These are phyloP conservation scores for Sterrhoptilus dennistouni DNA, from an alignment of 2,113 vertebrate species.

Conservation along the genomic window DNA sequence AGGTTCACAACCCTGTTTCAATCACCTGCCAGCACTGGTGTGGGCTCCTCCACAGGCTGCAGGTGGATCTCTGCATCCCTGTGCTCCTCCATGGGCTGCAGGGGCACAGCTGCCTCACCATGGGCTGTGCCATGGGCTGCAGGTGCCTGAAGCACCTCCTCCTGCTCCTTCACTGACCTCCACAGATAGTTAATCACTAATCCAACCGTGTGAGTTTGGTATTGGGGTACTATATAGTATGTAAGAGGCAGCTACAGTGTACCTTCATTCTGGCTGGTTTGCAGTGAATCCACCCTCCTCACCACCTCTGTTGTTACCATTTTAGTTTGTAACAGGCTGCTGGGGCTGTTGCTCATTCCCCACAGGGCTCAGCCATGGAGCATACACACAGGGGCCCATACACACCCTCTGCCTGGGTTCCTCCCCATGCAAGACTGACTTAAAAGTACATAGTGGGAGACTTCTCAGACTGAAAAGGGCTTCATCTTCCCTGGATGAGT, in stretches of 20 bases:
- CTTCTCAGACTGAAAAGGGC: neutral
- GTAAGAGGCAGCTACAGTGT: neutral
- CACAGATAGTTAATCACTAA: neutral
- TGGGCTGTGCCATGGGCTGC: neutral
- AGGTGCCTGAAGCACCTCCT: neutral
- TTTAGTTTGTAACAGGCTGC: neutral
- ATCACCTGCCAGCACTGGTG: neutral
- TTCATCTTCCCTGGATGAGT: neutral
- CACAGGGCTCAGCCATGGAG: rapidly evolving
- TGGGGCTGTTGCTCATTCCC: neutral
- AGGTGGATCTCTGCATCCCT: neutral
- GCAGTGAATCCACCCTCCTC: neutral
- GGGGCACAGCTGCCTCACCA: neutral
- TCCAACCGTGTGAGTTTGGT: neutral
- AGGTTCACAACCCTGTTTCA: neutral
- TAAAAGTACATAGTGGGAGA: neutral
- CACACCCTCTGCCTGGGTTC: neutral
- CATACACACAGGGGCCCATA: neutral
- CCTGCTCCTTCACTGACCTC: neutral
- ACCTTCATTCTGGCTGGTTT: neutral
- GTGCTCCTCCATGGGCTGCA: neutral
- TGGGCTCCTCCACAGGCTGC: neutral
- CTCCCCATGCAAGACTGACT: neutral
- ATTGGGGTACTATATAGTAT: neutral
- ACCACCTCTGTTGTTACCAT: neutral